A percentile compares a stretch with the other conserved stretches of the same genome.
Evolutionary conservation across 2,888 invertebrate species (phyloP).

Genomic region (Acrocyrtus sp.): DNA sequence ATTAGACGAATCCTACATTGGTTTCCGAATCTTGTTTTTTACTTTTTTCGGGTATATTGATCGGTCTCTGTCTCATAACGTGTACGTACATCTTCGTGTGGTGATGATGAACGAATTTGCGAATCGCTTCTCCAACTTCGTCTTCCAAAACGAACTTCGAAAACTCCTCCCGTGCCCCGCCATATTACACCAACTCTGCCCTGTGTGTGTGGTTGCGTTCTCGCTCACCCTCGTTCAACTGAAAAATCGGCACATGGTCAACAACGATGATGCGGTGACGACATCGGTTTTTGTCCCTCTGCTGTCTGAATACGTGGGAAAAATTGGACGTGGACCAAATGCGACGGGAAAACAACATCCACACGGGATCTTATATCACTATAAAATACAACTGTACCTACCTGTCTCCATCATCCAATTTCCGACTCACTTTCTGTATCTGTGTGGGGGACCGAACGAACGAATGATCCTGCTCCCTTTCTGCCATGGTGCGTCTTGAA

Average conservation of each 20-base stretch:
- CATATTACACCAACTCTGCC: neutral
- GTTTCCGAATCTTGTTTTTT: constrained; percentile 62
- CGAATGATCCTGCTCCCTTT: too few species aligned
- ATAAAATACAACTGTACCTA: neutral
- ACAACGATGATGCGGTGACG: constrained; percentile 7
- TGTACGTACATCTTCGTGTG: constrained; percentile 16
- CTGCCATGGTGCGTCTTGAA: neutral
- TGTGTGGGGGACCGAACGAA: neutral
- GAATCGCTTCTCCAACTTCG: constrained; percentile 10
- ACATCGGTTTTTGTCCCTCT: constrained; percentile 7
- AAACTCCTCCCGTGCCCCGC: constrained; percentile 12
- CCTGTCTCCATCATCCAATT: neutral
- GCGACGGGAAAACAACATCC: neutral
- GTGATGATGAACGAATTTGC: constrained; percentile 41
- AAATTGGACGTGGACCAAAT: constrained; percentile 32
- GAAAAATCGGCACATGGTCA: constrained; percentile 5
- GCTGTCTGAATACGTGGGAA: neutral
- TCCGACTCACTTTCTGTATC: too few species aligned
- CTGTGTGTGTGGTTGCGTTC: neutral
- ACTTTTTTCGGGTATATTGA: constrained; percentile 61
- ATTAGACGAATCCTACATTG: constrained; percentile 55
- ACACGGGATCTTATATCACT: constrained; percentile 1
- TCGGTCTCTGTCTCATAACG: constrained; percentile 50
- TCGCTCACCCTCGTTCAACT: too few species aligned
- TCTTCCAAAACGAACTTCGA: constrained; percentile 23